A percentile compares a stretch with the other conserved stretches of the same genome.
These are phyloP conservation scores for Lithophane leautieri DNA, from an alignment of 2,888 invertebrate genomes.

Conservation along the genomic window DNA sequence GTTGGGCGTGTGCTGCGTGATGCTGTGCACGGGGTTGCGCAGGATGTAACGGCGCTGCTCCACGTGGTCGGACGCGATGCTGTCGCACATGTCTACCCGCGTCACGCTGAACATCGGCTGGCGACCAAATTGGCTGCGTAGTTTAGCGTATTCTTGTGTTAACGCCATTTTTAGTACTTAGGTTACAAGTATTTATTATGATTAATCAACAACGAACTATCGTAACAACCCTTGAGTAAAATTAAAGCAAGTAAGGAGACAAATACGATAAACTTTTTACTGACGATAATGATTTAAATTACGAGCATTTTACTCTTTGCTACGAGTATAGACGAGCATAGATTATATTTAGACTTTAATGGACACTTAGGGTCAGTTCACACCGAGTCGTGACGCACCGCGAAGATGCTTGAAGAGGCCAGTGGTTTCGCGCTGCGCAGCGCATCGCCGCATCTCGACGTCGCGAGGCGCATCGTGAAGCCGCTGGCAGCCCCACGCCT, in stretches of 20 bases:
- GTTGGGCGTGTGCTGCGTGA: conserved; percentile 84
- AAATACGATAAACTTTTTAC: not conserved
- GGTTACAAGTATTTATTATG: not conserved
- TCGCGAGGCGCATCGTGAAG: too few species aligned
- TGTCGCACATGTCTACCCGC: conserved; percentile 81
- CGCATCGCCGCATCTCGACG: too few species aligned
- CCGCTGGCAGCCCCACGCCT: too few species aligned
- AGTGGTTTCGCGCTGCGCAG: too few species aligned
- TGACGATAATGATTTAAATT: not conserved
- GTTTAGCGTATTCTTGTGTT: conserved; percentile 83
- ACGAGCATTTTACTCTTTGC: too few species aligned
- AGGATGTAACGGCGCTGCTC: conserved; percentile 84
- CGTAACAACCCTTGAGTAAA: not conserved
- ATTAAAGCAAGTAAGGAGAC: not conserved
- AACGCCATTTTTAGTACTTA: conserved; percentile 73
- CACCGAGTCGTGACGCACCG: too few species aligned
- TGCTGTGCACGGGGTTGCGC: conserved; percentile 88
- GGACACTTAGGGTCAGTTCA: too few species aligned
- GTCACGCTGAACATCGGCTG: conserved; percentile 87
- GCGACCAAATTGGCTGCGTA: conserved; percentile 85
- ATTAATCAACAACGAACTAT: conserved; percentile 2
- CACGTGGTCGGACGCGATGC: conserved; percentile 73
- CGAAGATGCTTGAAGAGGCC: too few species aligned
- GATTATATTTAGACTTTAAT: not conserved
- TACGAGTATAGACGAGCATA: not conserved